phyloP scores from a whole-genome alignment of 2,113 vertebrate species.

The Paratilapia polleni region DNA sequence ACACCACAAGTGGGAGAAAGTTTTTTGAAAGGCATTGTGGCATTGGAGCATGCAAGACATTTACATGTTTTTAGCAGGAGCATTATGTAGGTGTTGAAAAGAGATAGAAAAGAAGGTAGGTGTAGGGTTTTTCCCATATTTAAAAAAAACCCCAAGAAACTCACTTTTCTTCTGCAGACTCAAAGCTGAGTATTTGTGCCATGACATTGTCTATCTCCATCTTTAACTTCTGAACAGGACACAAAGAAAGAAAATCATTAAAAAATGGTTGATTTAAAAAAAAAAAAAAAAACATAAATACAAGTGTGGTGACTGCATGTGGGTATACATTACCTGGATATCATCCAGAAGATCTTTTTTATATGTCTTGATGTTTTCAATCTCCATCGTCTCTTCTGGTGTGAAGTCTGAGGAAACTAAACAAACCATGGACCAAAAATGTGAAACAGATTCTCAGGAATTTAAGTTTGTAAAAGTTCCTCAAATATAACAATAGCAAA shows the following conservation, averaged over 20 bases:
- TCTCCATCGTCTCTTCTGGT: slow-evolving; percentile 83
- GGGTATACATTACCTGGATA: slow-evolving; percentile 81
- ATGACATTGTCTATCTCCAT: slow-evolving; percentile 88
- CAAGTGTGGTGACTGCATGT: not conserved
- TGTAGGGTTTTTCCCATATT: not conserved
- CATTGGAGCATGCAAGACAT: not conserved
- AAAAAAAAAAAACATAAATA: not conserved
- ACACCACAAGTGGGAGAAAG: not conserved
- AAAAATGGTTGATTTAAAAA: not conserved
- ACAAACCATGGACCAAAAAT: not conserved
- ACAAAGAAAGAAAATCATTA: not conserved
- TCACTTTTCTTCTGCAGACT: slow-evolving; percentile 85
- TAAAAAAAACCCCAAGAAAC: slow-evolving; percentile 18
- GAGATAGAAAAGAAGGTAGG: fast-evolving
- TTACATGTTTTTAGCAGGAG: not conserved
- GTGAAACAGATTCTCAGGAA: not conserved
- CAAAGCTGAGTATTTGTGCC: slow-evolving; percentile 88
- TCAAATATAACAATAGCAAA: not conserved
- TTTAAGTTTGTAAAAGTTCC: not conserved
- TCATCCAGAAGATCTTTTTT: slow-evolving; percentile 88
- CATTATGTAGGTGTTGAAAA: not conserved
- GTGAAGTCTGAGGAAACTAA: slow-evolving; percentile 83
- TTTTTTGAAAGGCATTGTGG: not conserved
- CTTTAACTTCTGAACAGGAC: slow-evolving; percentile 85
- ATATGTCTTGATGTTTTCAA: slow-evolving; percentile 85